These are phyloP conservation scores for Aphis craccivora DNA, from an alignment of 1,140 invertebrate genomes.

Conservation along the genomic window DNA sequence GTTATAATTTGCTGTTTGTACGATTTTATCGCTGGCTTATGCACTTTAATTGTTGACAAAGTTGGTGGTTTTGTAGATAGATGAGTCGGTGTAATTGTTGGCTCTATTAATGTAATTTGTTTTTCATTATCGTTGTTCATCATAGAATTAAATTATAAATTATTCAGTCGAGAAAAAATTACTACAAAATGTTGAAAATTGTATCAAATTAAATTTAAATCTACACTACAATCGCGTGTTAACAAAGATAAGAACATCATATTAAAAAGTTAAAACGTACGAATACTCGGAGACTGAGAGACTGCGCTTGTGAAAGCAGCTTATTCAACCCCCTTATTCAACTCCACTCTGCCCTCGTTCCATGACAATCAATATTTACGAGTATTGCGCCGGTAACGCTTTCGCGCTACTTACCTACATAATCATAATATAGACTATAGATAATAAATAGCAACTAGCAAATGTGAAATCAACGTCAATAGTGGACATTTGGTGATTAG, in stretches of 20 bases:
- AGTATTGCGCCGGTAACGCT: not conserved
- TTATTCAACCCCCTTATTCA: not conserved
- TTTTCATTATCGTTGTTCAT: not conserved
- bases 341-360: not conserved
- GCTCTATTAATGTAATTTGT: not conserved
- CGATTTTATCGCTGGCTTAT: too few species aligned
- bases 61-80: not conserved
- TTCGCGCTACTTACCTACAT: not conserved
- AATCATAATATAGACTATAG: too few species aligned
- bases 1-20: too few species aligned
- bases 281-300: not conserved
- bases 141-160: not conserved
- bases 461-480: too few species aligned
- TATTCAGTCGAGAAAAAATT: not conserved
- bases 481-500: too few species aligned
- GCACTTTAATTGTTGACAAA: too few species aligned
- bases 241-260: not conserved
- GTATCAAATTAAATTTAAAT: not conserved
- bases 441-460: too few species aligned
- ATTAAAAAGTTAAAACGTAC: not conserved
- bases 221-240: not conserved
- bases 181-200: not conserved
- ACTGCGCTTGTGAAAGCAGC: not conserved
- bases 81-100: not conserved
- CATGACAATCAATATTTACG: not conserved